Percentiles rank a stretch among this genome's conserved stretches.
These are phyloP conservation scores for Stomorhina lunata DNA, from an alignment of 2,888 invertebrate species.

Conservation along the genomic window DNA sequence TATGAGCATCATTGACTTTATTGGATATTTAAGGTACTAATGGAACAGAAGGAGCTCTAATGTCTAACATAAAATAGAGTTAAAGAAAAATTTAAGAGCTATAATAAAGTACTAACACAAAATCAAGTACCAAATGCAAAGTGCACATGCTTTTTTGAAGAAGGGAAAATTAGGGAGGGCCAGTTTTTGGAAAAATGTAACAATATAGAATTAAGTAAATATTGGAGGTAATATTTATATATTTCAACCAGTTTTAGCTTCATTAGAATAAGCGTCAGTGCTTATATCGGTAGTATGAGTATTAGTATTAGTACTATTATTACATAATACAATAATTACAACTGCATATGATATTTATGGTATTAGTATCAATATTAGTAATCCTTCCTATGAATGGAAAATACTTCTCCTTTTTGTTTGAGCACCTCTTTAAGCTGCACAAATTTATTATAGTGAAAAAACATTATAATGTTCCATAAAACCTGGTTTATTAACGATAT, in stretches of 20 bases:
- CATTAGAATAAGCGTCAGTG: too few species aligned
- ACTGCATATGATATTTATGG: too few species aligned
- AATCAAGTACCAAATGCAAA: slow-evolving; percentile 8
- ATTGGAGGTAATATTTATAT: too few species aligned
- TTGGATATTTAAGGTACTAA: not conserved
- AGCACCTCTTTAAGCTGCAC: not conserved
- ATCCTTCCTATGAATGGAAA: too few species aligned
- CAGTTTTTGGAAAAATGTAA: too few species aligned
- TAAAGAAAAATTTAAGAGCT: not conserved
- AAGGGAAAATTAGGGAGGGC: not conserved
- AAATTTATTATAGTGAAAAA: not conserved
- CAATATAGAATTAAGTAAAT: too few species aligned
- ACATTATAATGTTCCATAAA: slow-evolving; percentile 9
- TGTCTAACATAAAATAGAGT: not conserved
- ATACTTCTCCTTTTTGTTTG: not conserved
- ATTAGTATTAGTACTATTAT: too few species aligned
- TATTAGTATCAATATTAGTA: too few species aligned
- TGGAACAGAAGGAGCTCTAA: not conserved
- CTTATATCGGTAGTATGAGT: too few species aligned
- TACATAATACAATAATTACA: too few species aligned
- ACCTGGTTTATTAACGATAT: slow-evolving; percentile 3
- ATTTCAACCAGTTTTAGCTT: too few species aligned
- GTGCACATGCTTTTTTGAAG: not conserved
- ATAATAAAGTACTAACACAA: slow-evolving; percentile 12
- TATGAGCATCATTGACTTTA: slow-evolving; percentile 38